Conservation (phyloP, 2,888 invertebrate species). For the Gortyna flavago region DNA sequence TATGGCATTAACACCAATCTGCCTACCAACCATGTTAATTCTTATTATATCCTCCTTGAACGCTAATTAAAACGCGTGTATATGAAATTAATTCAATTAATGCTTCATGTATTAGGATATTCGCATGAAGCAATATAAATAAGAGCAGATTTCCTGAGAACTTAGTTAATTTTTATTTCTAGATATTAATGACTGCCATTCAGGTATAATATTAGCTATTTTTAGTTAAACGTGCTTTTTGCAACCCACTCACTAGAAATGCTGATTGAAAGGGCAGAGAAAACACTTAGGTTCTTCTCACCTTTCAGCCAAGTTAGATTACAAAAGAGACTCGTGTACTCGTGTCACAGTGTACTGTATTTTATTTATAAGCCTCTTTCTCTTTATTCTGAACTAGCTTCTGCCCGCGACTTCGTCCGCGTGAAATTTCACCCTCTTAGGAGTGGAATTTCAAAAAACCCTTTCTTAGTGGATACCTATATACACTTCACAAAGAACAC, state of each 20-base stretch:
- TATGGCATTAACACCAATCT: not conserved
- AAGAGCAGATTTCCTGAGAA: not conserved
- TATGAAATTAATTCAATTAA: not conserved
- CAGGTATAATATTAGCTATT: not conserved
- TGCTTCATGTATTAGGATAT: not conserved
- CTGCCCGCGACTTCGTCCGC: too few relatives aligned
- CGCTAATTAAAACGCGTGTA: not conserved
- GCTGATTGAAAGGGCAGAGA: not conserved
- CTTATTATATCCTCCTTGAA: not conserved
- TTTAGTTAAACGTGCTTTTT: not conserved
- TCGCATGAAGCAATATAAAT: not conserved
- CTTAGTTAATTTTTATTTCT: not conserved
- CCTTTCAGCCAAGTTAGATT: not conserved
- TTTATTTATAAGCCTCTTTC: too few relatives aligned
- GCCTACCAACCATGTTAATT: not conserved
- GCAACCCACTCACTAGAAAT: not conserved
- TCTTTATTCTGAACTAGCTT: too few relatives aligned
- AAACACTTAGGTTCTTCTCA: not conserved
- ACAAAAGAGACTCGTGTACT: not conserved
- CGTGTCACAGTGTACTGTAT: not conserved
- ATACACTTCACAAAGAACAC: too few relatives aligned
- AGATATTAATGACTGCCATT: not conserved
- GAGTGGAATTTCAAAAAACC: too few relatives aligned
- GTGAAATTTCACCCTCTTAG: too few relatives aligned
- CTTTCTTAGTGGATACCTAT: too few relatives aligned